These are phyloP conservation scores for Spilosoma lubricipeda DNA, from an alignment of 2,888 invertebrate species.

Conservation along the genomic window DNA sequence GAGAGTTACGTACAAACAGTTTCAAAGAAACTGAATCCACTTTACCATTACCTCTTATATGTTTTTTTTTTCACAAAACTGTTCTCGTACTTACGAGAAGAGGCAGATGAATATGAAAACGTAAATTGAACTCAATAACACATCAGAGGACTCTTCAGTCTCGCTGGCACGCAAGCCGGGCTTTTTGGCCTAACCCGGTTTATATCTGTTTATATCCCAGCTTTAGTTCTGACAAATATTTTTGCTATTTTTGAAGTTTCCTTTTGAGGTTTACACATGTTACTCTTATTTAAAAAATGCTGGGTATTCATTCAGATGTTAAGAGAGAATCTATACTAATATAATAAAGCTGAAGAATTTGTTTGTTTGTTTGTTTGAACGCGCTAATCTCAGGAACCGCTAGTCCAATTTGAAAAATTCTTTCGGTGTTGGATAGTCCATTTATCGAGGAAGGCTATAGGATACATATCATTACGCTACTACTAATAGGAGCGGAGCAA, in stretches of 20 bases:
- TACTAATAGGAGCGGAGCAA: no score
- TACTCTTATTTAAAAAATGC: constrained; percentile 33
- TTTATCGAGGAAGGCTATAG: no score
- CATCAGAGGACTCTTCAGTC: constrained; percentile 75
- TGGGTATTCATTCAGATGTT: constrained; percentile 17
- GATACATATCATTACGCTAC: no score
- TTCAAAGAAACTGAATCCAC: constrained; percentile 14
- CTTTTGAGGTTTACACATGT: constrained; percentile 34
- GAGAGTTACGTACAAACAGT: constrained; percentile 6
- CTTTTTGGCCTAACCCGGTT: constrained; percentile 64
- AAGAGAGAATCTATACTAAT: constrained; percentile 25
- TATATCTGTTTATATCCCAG: constrained; percentile 74
- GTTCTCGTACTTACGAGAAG: constrained; percentile 23
- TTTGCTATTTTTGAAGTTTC: constrained; percentile 45
- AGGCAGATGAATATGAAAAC: constrained; percentile 66
- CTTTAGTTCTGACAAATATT: constrained; percentile 61
- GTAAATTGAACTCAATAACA: constrained; percentile 77
- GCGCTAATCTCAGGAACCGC: no score
- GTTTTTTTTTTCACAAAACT: constrained; percentile 30
- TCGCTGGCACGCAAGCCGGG: constrained; percentile 54
- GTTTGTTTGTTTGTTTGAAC: no score
- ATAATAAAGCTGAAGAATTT: no score
- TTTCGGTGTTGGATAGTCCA: no score
- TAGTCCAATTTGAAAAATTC: no score
- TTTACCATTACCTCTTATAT: constrained; percentile 7